Evolutionary conservation across 2,113 vertebrate species (phyloP).

Genomic region (Odobenus rosmarus): DNA sequence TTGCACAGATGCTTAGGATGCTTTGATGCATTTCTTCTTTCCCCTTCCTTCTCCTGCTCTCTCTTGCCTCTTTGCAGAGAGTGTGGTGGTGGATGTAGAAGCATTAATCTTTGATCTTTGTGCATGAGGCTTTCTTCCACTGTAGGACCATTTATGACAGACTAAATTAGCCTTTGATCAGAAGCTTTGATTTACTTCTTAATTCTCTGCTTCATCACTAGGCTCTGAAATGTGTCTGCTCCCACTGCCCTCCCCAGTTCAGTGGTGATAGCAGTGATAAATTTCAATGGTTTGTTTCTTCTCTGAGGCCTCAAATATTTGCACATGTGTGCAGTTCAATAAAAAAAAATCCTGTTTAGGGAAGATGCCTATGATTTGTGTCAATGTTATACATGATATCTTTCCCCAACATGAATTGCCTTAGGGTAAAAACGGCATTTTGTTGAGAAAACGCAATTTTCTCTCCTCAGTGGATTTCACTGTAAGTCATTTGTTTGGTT

Average conservation of each 20-base stretch:
- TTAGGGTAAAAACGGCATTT: constrained; percentile 9
- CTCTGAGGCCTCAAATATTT: neutral
- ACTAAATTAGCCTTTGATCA: constrained; percentile 52
- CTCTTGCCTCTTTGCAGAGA: neutral
- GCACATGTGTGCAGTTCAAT: neutral
- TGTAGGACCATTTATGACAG: neutral
- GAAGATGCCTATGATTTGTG: neutral
- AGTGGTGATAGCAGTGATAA: neutral
- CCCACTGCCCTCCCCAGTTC: neutral
- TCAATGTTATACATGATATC: neutral
- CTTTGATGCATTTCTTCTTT: neutral
- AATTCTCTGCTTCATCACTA: constrained; percentile 55
- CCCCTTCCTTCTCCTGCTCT: neutral
- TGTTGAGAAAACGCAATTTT: constrained; percentile 26
- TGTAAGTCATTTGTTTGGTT: constrained; percentile 40
- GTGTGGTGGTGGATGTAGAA: neutral
- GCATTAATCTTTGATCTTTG: constrained; percentile 48
- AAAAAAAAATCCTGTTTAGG: neutral
- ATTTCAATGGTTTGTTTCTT: neutral
- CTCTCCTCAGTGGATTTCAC: constrained; percentile 17
- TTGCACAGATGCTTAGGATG: neutral
- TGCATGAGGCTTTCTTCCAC: neutral
- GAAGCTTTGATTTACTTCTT: constrained; percentile 64
- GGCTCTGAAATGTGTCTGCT: neutral
- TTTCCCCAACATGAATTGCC: neutral